phyloP scores from a whole-genome alignment of 1,140 invertebrate genomes.

The Tetraneura akinire region DNA sequence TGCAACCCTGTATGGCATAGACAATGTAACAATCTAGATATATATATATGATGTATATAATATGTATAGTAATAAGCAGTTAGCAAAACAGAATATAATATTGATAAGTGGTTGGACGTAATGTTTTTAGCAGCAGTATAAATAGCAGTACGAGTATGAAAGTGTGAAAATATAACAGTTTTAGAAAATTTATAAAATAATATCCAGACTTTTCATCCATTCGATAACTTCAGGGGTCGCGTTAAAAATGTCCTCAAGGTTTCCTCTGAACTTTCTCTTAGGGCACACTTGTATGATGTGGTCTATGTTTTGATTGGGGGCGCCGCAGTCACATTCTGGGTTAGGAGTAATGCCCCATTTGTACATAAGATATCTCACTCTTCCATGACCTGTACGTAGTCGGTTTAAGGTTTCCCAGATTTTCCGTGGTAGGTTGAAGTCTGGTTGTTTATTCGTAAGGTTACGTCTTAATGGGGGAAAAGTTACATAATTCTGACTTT shows the following conservation, averaged over 20 bases:
- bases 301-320: slow-evolving; percentile 9
- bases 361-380: slow-evolving; percentile 9
- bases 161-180: too few species aligned
- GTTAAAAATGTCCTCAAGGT: too few species aligned
- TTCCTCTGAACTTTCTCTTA: too few species aligned
- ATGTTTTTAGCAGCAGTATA: background rate
- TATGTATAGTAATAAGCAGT: slow-evolving; percentile 7
- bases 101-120: background rate
- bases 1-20: too few species aligned
- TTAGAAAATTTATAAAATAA: slow-evolving; percentile 11
- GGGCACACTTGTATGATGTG: slow-evolving; percentile 5
- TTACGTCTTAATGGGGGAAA: background rate
- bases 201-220: slow-evolving; percentile 11
- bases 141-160: background rate
- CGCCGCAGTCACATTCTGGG: background rate
- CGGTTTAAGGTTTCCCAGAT: background rate
- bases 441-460: background rate
- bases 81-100: slow-evolving; percentile 8
- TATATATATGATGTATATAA: slow-evolving; percentile 9
- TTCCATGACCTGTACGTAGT: slow-evolving; percentile 17
- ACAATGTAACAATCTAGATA: background rate
- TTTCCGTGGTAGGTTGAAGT: background rate
- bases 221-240: too few species aligned
- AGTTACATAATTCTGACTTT: too few species aligned
- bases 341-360: background rate